Base-by-base conservation (phyloP, 2,797 vertebrate species). In the Mionectes olivaceus region DNA sequence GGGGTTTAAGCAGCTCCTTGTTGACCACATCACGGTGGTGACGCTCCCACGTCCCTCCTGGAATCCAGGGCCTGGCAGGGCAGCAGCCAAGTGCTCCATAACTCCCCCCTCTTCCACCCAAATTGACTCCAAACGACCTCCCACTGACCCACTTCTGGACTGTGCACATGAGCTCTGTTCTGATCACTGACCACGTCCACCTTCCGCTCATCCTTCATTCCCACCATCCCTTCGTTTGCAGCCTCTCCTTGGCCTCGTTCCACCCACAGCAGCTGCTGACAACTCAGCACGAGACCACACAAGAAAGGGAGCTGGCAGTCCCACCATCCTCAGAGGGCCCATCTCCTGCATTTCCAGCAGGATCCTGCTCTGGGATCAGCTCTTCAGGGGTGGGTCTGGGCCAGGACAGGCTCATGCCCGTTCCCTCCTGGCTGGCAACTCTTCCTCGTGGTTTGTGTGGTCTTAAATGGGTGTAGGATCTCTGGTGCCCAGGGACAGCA, bases 391-490 rank as follows among this genome's bases (percentile, higher is more conserved):
- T 22, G 28, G n/a, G 4, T 32, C n/a, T 71, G 61, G 8, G 17
- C 33, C 70, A 15, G 28, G 24, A 27, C 2, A 47, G 49, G 9
- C 4, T 73, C 9, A 0, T 15, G 14, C 10, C 25, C 0, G 0
- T 44, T 65, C 47, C 68, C 11, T 55, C 30, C 43, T 55, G 27
- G 11, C 27, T 65, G 3, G 9, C 10, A 0, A 25, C 28, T 39
- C 24, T 56, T 25, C 44, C 47, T 52, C 1, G 0, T 30, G 52
- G 7, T 32, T 46, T 71, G 27, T 37, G 30, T 11, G n/a, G 27
- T 63, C 84, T n/a, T 25, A 28, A 24, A 14, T 1, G 33, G 23
- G 5, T 35, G 37, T 7, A 57, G 19, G 15, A n/a, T 4, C 68
- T 13, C 18, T 23, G 53, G 68, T 30, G 39, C 3, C 8, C 37